These are phyloP conservation scores for Odontamblyopus lacepedii DNA, from an alignment of 2,797 vertebrate species.

Conservation along the genomic window DNA sequence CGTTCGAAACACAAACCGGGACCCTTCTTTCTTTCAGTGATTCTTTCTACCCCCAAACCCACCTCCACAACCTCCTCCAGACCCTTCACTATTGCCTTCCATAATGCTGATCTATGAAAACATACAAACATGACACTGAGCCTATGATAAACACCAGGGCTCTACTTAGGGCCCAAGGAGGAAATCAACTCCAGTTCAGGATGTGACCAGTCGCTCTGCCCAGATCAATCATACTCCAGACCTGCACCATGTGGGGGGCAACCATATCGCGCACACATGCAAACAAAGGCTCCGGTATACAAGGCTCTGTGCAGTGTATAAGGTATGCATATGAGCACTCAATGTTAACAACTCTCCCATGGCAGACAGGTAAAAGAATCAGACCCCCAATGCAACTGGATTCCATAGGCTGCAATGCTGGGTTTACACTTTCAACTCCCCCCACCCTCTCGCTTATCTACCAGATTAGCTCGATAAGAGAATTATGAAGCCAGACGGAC, in stretches of 20 bases:
- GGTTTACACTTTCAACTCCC: conserved; percentile 84
- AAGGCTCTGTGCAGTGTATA: conserved; percentile 44
- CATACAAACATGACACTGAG: conserved; percentile 82
- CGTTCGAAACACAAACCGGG: conserved; percentile 40
- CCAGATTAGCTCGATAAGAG: conserved; percentile 83
- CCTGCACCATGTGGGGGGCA: conserved; percentile 64
- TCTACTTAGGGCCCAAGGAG: conserved; percentile 71
- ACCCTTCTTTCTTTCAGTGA: conserved; percentile 39
- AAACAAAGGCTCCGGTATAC: conserved; percentile 49
- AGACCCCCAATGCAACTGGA: conserved; percentile 69
- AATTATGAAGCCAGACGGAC: conserved; percentile 84
- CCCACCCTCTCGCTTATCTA: conserved; percentile 72
- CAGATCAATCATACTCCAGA: conserved; percentile 79
- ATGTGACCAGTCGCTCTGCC: conserved; percentile 80
- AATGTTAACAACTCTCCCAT: conserved; percentile 57
- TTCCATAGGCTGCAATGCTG: conserved; percentile 68
- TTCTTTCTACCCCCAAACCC: conserved; percentile 30
- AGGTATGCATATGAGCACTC: conserved; percentile 41
- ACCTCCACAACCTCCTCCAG: conserved; percentile 32
- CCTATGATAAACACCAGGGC: conserved; percentile 82
- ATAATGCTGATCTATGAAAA: conserved; percentile 80
- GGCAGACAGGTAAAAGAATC: conserved; percentile 74
- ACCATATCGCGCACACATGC: conserved; percentile 52
- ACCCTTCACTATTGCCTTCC: conserved; percentile 42
- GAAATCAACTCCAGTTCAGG: conserved; percentile 84